phyloP scores from a whole-genome alignment of 2,888 invertebrate genomes.

The Pecten maximus region DNA sequence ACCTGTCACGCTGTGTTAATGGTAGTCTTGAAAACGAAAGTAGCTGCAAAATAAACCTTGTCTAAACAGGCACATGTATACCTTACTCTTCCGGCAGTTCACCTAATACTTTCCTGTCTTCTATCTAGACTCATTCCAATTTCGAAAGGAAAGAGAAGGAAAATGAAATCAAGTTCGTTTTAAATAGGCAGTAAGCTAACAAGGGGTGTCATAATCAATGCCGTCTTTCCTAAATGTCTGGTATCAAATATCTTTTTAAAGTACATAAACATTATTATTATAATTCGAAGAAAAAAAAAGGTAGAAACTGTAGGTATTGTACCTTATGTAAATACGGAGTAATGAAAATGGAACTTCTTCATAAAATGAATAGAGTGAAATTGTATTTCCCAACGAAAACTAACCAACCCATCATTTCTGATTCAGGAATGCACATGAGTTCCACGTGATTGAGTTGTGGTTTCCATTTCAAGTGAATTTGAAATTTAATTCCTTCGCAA shows the following conservation, averaged over 20 bases:
- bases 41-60: background rate
- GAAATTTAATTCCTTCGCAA: background rate
- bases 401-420: background rate
- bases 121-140: too few species aligned
- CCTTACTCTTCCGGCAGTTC: background rate
- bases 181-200: background rate
- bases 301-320: background rate
- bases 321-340: background rate
- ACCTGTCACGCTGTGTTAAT: background rate
- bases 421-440: background rate
- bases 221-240: background rate
- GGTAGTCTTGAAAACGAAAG: background rate
- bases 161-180: too few species aligned
- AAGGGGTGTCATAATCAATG: background rate
- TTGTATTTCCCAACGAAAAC: background rate
- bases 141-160: too few species aligned
- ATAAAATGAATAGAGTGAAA: background rate
- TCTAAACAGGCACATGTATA: background rate
- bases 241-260: background rate
- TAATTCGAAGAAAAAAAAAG: background rate
- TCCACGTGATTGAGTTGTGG: background rate
- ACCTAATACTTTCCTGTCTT: background rate
- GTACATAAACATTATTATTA: slow-evolving; percentile 14
- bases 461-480: background rate
- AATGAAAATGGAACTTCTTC: background rate